A percentile compares a stretch with the other conserved stretches of the same genome.
Evolutionary conservation across 30 jellyfish, hydroid and myxozoan genomes (phyloP).

Genomic region (Sanderia malayensis): DNA sequence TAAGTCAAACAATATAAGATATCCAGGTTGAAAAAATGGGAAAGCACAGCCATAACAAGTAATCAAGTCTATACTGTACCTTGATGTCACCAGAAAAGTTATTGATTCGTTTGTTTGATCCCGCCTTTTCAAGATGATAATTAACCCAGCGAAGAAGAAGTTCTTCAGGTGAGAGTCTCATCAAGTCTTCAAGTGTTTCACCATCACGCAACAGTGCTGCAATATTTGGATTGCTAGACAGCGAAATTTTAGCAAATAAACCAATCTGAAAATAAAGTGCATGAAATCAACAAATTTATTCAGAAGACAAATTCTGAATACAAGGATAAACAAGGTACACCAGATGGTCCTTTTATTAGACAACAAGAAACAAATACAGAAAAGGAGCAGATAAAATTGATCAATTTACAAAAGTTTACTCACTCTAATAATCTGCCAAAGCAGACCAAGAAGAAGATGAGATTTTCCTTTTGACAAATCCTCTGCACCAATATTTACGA

Average conservation of each 20-base stretch:
- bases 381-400: too few species aligned
- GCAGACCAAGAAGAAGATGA: conserved; percentile 93
- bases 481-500: conserved; percentile 97
- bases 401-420: too few species aligned
- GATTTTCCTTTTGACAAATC: conserved; percentile 83
- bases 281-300: too few species aligned
- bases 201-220: conserved; percentile 97
- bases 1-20: too few species aligned
- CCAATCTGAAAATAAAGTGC: conserved; percentile 69
- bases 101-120: conserved; percentile 80
- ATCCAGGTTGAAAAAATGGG: too few species aligned
- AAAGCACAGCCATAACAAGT: too few species aligned
- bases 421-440: conserved; percentile 99
- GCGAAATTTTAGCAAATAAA: conserved; percentile 86
- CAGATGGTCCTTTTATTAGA: too few species aligned
- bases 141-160: conserved; percentile 98
- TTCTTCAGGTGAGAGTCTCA: conserved; percentile 96
- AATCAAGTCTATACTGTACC: conserved; percentile 38
- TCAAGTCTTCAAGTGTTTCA: conserved; percentile 78
- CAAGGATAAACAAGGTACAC: too few species aligned
- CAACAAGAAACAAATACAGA: too few species aligned
- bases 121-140: conserved; percentile 95
- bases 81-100: conserved; percentile 91
- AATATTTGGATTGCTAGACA: conserved; percentile 81
- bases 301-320: too few species aligned